phyloP scores from a whole-genome alignment of 2,888 invertebrate species.

The Cheilosia variabilis region DNA sequence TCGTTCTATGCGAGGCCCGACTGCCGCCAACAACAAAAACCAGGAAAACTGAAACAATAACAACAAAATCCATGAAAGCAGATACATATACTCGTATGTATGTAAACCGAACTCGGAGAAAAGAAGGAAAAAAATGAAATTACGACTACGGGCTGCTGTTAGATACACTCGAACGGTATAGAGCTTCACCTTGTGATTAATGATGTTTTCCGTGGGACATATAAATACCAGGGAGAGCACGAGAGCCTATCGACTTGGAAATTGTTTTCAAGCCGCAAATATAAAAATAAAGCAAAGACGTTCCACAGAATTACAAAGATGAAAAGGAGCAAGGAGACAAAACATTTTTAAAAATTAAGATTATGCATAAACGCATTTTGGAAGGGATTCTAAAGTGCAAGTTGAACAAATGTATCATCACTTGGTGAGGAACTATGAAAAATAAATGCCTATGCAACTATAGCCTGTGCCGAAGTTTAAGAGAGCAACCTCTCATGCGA shows the following conservation, averaged over 20 bases:
- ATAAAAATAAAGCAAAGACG: slow-evolving; percentile 41
- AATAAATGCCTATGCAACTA: too few species aligned
- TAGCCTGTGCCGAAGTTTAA: too few species aligned
- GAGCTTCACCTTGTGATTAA: slow-evolving; percentile 82
- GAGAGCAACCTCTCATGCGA: too few species aligned
- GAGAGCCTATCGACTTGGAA: slow-evolving; percentile 68
- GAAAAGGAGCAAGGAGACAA: not conserved
- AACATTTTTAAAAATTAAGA: too few species aligned
- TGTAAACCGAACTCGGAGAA: slow-evolving; percentile 16
- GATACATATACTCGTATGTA: slow-evolving; percentile 9
- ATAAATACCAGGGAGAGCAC: slow-evolving; percentile 77
- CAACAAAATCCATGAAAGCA: slow-evolving; percentile 45
- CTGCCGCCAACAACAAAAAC: slow-evolving; percentile 62
- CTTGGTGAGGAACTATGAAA: too few species aligned
- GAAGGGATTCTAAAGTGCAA: too few species aligned
- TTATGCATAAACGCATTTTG: too few species aligned
- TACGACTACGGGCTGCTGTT: slow-evolving; percentile 74
- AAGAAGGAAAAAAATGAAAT: slow-evolving; percentile 42
- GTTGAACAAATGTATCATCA: too few species aligned
- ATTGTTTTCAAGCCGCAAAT: slow-evolving; percentile 71
- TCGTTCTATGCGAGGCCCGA: slow-evolving; percentile 61
- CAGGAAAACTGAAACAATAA: slow-evolving; percentile 73
- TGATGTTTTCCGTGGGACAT: slow-evolving; percentile 82
- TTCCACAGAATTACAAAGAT: slow-evolving; percentile 20
- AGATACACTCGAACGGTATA: slow-evolving; percentile 75